Evolutionary conservation across 2,113 vertebrate genomes (phyloP), one percentile per base, ranked within the genome.

Genomic region (Rhinopomastus cyanomelas): DNA sequence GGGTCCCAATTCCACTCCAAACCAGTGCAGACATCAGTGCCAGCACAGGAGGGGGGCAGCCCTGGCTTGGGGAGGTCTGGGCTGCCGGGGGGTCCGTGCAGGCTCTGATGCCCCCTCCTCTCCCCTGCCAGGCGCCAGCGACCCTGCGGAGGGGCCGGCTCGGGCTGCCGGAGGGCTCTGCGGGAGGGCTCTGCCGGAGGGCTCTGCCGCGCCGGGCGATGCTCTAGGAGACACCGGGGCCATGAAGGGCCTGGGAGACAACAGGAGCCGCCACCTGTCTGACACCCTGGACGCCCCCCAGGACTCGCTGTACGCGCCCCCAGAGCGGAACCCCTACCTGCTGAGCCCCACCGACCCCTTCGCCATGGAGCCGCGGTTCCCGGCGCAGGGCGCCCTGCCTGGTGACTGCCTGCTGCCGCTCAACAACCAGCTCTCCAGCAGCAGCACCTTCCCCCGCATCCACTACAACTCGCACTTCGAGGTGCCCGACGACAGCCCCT

Each of bases 391-490:
- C 23, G 94, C 98, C 12, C 97, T 99, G 72, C 98, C 98, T 0
- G 97, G 98, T 1, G 99, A 99, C 52, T 98, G 98, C 86, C 97
- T 99, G 94, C 97, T 99, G 81, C 98, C 98, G 0, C 98, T 99
- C 92, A 99, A 98, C 97, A 99, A 98, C 96, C 99, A 99, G 97
- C 97, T 99, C 93, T 98, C 99, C 34, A 99, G 98, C 86, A 99
- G 99, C 96, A 99, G 98, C 96, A 99, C 99, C 74, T 99, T 99
- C 84, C 99, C 99, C 36, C 98, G 99, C 86, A 99, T 99, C 95
- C 98, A 99, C 95, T 99, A 99, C 96, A 99, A 99, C 96, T 98
- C 99, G 29, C 99, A 99, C 96, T 99, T 98, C 0, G 99, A 99
- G 89, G 98, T 98, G 72, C 98, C 98, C 0, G 99, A 99, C 88